Conservation (phyloP, 2,113 vertebrate species). For the Seriola dumerili region DNA sequence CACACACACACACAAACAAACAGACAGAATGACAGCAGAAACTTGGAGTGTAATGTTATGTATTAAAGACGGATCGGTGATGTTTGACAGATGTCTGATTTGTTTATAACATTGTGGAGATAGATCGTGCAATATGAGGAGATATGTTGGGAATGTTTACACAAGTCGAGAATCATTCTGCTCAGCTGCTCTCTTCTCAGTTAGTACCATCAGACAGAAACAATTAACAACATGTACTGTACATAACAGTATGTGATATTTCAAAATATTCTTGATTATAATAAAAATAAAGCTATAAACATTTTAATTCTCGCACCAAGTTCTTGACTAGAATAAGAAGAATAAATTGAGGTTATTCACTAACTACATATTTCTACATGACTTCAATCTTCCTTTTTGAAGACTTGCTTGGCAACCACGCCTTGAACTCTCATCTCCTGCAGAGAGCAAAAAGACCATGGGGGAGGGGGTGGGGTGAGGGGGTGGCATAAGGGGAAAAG, state of each 20-base stretch:
- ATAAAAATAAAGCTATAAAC: constrained; percentile 49
- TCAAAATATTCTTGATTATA: constrained; percentile 35
- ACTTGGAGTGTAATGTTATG: background rate
- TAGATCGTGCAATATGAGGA: constrained; percentile 43
- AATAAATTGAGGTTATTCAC: constrained; percentile 11
- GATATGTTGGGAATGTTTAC: constrained; percentile 58
- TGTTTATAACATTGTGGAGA: constrained; percentile 51
- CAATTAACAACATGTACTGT: background rate
- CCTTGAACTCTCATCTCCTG: constrained; percentile 92
- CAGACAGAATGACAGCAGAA: background rate
- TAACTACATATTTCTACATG: background rate
- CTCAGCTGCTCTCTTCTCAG: constrained; percentile 22
- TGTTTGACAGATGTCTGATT: background rate
- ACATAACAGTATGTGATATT: constrained; percentile 1
- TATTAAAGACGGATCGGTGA: constrained; percentile 24
- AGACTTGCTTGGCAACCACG: constrained; percentile 90
- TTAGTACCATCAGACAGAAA: constrained; percentile 31
- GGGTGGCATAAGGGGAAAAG: background rate
- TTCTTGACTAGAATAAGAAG: background rate
- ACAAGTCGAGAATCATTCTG: background rate
- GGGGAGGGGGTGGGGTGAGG: no score
- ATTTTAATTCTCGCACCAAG: constrained; percentile 7
- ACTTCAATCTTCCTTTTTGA: constrained; percentile 88
- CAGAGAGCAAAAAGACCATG: constrained; percentile 37
- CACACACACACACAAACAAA: no score